Base-by-base conservation (phyloP, 35 echinoderm and acorn worm genomes). In the Holothuria glaberrima region DNA sequence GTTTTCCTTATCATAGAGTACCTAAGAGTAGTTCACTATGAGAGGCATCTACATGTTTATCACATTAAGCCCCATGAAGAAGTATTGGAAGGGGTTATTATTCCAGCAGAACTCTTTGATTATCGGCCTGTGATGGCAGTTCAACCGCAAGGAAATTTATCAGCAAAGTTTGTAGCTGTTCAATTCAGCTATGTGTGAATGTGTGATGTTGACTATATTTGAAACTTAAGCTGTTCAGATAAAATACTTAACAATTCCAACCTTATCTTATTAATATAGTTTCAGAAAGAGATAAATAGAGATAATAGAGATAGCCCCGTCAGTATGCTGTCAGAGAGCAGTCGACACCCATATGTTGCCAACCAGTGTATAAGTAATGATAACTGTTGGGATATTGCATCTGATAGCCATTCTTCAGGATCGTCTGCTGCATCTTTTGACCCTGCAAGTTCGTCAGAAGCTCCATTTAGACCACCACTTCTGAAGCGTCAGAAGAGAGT, bases 41-140 rank as follows among this genome's bases (percentile, higher is more conserved):
- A 83, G 12, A 91, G 89, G 50, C 76, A 91, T 71, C 27, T 71
- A 12, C 12, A 91, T 31, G 64, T 60, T 46, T 91, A 54, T 83
- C 58, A 21, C 29, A 76, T 91, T 16, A 17, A 88, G 17, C n/a
- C 30, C 12, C 13, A 24, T 20, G 61, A 4, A 71, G 25, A 69
- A 12, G 12, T 12, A 71, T 46, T 46, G 44, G 21, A n/a, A 16
- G 16, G 22, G 45, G 36, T 50, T 45, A 35, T 71, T 21, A 7
- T 24, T 26, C 68, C 63, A 28, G 10, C 25, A 22, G 63, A 88
- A 21, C 29, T 88, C 34, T 88, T 88, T 71, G 86, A 71, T 54
- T 52, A 88, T 64, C 18, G 64, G 22, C 67, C 86, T 50, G 63
- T 88, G 36, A 88, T 29, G 27, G 30, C 50, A 22, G 46, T 27